These are phyloP conservation scores for Triops longicaudatus DNA, from an alignment of 1,140 invertebrate genomes.

Conservation along the genomic window DNA sequence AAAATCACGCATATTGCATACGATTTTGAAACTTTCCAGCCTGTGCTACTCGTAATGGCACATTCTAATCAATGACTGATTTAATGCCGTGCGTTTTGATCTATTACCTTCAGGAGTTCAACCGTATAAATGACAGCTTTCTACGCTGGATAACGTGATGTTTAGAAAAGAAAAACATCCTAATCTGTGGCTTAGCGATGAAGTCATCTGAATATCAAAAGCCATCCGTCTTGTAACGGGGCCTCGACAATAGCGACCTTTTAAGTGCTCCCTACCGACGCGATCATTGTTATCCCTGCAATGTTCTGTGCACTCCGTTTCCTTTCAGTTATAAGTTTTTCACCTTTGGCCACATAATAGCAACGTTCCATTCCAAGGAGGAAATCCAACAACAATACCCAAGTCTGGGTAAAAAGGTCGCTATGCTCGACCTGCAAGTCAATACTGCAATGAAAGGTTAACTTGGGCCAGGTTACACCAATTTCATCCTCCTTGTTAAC, in stretches of 20 bases:
- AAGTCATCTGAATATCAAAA: constrained; percentile 6
- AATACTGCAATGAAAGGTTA: constrained; percentile 5
- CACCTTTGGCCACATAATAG: neutral
- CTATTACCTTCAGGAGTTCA: neutral
- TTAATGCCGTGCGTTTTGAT: neutral
- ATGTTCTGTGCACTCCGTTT: neutral
- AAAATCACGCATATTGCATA: no score
- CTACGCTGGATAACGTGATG: neutral
- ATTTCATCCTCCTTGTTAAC: constrained; percentile 3
- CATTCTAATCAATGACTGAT: neutral
- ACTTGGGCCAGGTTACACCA: neutral
- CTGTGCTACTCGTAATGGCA: neutral
- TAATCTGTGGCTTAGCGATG: neutral
- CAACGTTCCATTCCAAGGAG: neutral
- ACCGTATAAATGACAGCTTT: neutral
- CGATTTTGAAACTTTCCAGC: no score
- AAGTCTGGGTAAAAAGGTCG: neutral
- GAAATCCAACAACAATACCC: neutral
- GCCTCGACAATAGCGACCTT: neutral
- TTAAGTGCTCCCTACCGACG: neutral
- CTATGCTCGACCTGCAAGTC: neutral
- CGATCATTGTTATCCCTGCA: neutral
- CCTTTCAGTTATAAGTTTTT: neutral
- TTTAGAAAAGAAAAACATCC: neutral
- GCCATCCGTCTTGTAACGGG: neutral